Base-by-base conservation (phyloP, 1,140 invertebrate genomes). In the Papilio polyxenes region DNA sequence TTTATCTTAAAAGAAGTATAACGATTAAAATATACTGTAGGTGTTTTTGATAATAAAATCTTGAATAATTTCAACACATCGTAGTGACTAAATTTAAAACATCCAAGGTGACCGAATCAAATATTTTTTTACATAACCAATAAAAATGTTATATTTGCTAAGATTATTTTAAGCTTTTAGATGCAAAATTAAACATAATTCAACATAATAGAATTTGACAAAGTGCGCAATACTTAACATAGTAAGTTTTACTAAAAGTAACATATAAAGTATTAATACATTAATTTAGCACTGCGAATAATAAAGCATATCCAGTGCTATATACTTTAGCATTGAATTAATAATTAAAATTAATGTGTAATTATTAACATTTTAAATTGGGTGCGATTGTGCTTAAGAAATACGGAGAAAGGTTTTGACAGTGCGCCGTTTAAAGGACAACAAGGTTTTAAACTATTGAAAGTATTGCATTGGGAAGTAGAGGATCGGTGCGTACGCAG, bases 401-500 rank as follows among this genome's bases (percentile, higher is more conserved):
- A 48, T 3, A 17, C 20, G 20, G 74, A 53, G 48, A 51, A 51
- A 77, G 20, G 49, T 51, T 31, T 51, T 31, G 13, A 2, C 48
- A 15, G 44, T 51, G 75, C 11, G 49, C 13, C 37, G 53, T 31
- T 79, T 62, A 79, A 59, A 40, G 23, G 31, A 62, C 31, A 79
- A 77, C 23, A 62, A 44, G 53, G 20, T 76, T 79, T 20, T 62
- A 40, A 31, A 78, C 17, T 56, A 23, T 69, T 65, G 17, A 65
- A 69, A 48, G 23, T 65, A 40, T 80, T 49, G 59, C 69, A n/a
- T 23, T 20, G 40, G 31, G 31, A 78, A n/a, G 5, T 56, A 56
- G 17, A 65, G 40, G 37, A 17, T 65, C 78, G 10, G n/a, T 65
- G 78, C 78, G 86, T 89, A 85, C 85, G 82, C 65, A 72, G 81